These are phyloP conservation scores for Drosophila vallismaia DNA, from an alignment of 2,888 invertebrate genomes.

Conservation along the genomic window DNA sequence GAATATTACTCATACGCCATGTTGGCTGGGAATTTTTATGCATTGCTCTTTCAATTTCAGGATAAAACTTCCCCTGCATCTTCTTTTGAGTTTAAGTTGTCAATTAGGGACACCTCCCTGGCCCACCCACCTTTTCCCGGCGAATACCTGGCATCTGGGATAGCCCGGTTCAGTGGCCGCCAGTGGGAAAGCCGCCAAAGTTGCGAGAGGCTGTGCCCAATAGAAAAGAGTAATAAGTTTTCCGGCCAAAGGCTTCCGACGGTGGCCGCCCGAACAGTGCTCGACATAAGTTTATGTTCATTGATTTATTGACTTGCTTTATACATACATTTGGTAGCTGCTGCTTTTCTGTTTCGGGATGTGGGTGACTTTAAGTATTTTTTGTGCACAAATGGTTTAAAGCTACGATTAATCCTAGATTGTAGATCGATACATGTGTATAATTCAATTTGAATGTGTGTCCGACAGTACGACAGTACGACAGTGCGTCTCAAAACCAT, in stretches of 20 bases:
- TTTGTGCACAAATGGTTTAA: constrained; percentile 53
- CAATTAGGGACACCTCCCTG: background rate
- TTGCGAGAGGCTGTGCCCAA: background rate
- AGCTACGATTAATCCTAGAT: constrained; percentile 46
- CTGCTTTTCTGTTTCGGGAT: constrained; percentile 12
- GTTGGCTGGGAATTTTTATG: too few species aligned
- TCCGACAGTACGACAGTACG: background rate
- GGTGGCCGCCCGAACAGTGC: background rate
- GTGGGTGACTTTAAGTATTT: constrained; percentile 45
- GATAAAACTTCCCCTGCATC: too few species aligned
- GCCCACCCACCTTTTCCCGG: background rate
- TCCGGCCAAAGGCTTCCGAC: background rate
- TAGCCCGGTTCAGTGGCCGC: background rate
- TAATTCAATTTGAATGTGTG: constrained; percentile 5
- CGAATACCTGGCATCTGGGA: background rate
- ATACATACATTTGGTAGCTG: constrained; percentile 48
- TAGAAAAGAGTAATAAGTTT: constrained; percentile 2
- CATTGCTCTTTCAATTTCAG: too few species aligned
- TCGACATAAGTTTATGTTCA: constrained; percentile 17
- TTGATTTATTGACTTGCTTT: constrained; percentile 39
- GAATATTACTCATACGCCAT: background rate
- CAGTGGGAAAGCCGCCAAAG: background rate
- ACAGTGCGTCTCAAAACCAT: constrained; percentile 35
- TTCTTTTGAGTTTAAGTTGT: background rate
- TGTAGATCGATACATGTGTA: constrained; percentile 14